phyloP scores from a whole-genome alignment of 2,797 vertebrate genomes.

The Sternotherus odoratus region DNA sequence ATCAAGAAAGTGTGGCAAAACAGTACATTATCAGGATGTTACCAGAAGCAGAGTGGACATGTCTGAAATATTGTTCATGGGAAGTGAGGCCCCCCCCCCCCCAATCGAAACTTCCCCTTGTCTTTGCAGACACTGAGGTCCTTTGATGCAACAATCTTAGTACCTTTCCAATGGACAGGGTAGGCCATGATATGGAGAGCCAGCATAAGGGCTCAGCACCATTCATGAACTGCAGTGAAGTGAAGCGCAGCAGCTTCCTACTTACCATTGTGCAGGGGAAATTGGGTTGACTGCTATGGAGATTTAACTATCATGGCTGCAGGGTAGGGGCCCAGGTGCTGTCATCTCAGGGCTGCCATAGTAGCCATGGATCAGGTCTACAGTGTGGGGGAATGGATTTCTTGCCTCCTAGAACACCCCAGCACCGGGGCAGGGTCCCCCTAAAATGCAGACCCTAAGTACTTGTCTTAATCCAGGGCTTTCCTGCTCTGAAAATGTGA shows the following conservation, averaged over 20 bases:
- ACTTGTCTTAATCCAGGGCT: fast-evolving
- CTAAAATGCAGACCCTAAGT: fast-evolving
- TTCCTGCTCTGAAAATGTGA: neutral
- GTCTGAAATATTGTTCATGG: neutral
- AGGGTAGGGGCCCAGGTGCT: neutral
- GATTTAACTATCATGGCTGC: neutral
- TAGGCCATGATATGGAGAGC: neutral
- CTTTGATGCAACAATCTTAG: neutral
- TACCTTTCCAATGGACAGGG: neutral
- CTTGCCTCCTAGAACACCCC: neutral
- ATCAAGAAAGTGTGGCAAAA: neutral
- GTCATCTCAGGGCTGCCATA: neutral
- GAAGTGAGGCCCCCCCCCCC: neutral
- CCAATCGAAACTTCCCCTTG: neutral
- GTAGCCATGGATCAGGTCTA: neutral
- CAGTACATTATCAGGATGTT: neutral
- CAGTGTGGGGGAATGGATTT: neutral
- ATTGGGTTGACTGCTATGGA: neutral
- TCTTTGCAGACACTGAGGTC: neutral
- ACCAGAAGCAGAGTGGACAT: neutral
- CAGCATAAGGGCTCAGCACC: neutral
- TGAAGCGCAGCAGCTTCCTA: neutral
- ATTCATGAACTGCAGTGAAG: neutral
- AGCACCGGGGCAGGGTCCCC: fast-evolving
- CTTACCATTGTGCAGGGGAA: neutral